Base-by-base conservation (phyloP, 1,140 invertebrate species). In the Drosophila nigrodunni region DNA sequence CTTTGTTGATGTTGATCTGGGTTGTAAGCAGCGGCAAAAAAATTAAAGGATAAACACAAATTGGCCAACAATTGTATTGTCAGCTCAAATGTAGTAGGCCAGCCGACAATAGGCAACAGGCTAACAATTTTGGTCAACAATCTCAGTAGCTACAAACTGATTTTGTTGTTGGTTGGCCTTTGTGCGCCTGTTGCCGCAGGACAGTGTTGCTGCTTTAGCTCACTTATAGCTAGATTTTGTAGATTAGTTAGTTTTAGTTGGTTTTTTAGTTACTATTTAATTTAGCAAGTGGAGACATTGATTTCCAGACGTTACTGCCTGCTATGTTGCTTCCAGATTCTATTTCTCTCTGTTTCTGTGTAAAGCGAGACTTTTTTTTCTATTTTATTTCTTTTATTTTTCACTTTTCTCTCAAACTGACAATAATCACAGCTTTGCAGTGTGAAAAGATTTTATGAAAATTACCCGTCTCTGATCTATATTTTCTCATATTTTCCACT, bases 391-490 rank as follows among this genome's bases (percentile, higher is more conserved):
- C 25, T 30, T 30, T 30, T 30, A 4, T 30, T 30, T 30, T 6
- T 30, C 2, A 2, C 25, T 21, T 21, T 21, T 21, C 18, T 30
- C 25, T 30, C 25, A 6, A 30, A 5, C 25, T 30, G 25, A 6
- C 25, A 43, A 13, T n/a, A 35, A 41, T 49, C 34, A 37, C 43
- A 46, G 60, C 62, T 44, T 44, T 57, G 50, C 69, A 72, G 81
- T 85, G 57, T 85, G 80, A 68, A 79, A 75, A 68, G 65, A 34
- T 60, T 39, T 15, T 69, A 55, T 58, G 62, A 65, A 75, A 69
- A 66, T 71, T 74, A 30, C 25, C 44, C 35, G 52, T 35, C 69
- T 49, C 57, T 41, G 15, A 13, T 30, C 18, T 18, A 15, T n/a
- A 35, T 35, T 39, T 10, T 25, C 25, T 46, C 62, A 44, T 13